phyloP scores from a whole-genome alignment of 2,888 invertebrate genomes.

The Nesidiocoris tenuis region DNA sequence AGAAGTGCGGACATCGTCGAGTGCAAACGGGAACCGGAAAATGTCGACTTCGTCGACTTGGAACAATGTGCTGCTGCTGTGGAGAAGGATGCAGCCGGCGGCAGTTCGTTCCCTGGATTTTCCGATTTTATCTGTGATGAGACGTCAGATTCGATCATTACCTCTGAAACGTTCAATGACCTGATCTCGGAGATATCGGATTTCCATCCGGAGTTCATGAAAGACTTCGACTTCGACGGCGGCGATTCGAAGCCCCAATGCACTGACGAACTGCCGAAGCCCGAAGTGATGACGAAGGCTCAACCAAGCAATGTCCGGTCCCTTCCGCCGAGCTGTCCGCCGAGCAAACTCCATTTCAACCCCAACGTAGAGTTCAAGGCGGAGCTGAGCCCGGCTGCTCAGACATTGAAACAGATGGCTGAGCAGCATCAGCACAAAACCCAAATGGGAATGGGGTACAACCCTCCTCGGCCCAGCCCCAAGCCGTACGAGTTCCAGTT shows the following conservation, averaged over 20 bases:
- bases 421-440: constrained; percentile 91
- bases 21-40: constrained; percentile 71
- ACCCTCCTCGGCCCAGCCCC: constrained; percentile 54
- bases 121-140: constrained; percentile 82
- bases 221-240: constrained; percentile 71
- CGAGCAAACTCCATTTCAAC: constrained; percentile 46
- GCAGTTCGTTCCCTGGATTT: constrained; percentile 73
- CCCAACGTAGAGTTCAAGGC: constrained; percentile 56
- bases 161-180: constrained; percentile 77
- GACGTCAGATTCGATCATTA: constrained; percentile 73
- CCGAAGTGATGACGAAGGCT: constrained; percentile 20
- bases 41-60: constrained; percentile 82
- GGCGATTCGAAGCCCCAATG: constrained; percentile 47
- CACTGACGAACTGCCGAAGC: constrained; percentile 27
- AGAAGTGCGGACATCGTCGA: constrained; percentile 60
- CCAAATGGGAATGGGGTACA: constrained; percentile 63
- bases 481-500: constrained; percentile 50
- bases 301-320: constrained; percentile 36
- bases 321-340: constrained; percentile 18
- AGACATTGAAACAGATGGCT: constrained; percentile 94
- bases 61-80: constrained; percentile 81
- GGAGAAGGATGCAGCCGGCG: constrained; percentile 74
- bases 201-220: constrained; percentile 77
- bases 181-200: constrained; percentile 84
- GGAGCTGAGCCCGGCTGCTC: constrained; percentile 87